Evolutionary conservation across 2,797 vertebrate species (phyloP), one percentile per base, ranked within the genome.

Genomic region (Epinephelus awoara): DNA sequence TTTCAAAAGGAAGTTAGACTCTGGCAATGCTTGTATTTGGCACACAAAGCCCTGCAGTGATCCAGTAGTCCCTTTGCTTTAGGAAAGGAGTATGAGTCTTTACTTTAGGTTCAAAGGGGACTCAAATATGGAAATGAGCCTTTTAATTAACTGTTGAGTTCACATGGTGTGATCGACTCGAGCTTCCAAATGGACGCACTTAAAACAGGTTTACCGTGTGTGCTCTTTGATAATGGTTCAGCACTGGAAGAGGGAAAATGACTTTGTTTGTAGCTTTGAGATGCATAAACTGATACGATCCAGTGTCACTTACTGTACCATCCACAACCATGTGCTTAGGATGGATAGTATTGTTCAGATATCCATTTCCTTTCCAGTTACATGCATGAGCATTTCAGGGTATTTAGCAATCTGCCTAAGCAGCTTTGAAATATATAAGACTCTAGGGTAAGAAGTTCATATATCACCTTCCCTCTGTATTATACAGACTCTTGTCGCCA

Each of bases 1-100:
- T 89, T 93, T 90, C 44, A 84, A 85, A 88, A 89, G 92, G 91
- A 92, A 91, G 89, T 89, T 65, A 77, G 85, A 85, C 73, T 82
- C 77, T 90, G 87, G 88, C 88, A 88, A 44, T 3, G 47, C 81
- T 85, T 11, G 25, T 68, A 29, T 88, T 92, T 93, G 90, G 90
- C 90, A 74, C 86, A 84, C 75, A 85, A 83, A 82, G 76, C 55
- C 72, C 78, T 54, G 80, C 84, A 82, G 82, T 54, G 83, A 89
- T 89, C 87, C 88, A 89, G 85, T 62, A 38, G 85, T 85, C 51
- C 68, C 49, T 81, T 77, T 79, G 82, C 67, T 85, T 78, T 85
- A 73, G 62, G 73, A 70, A 86, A 83, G 69, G n/a, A 85, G 75
- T 77, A 74, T 23, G 52, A 79, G 83, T 58, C 80, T 82, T 81